These are phyloP conservation scores for Lissonota sp. DNA, from an alignment of 2,888 invertebrate genomes.

Conservation along the genomic window DNA sequence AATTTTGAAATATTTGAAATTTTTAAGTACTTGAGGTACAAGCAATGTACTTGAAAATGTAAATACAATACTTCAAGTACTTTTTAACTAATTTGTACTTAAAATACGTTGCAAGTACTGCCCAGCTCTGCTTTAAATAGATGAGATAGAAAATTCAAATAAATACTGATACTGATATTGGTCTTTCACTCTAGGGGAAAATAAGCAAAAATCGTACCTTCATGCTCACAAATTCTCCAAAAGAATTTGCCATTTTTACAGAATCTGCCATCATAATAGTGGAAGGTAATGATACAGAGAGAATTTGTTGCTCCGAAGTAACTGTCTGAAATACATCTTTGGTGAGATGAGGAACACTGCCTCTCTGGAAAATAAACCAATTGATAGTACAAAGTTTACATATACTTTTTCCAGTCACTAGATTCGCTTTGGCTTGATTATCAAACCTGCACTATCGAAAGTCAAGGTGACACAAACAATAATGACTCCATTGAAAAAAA, in stretches of 20 bases:
- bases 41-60: too few species aligned
- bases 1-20: too few species aligned
- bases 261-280: constrained; percentile 88
- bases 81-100: too few species aligned
- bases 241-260: constrained; percentile 86
- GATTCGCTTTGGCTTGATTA: too few species aligned
- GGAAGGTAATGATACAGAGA: constrained; percentile 90
- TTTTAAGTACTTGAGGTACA: too few species aligned
- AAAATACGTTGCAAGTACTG: too few species aligned
- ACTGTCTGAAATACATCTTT: constrained; percentile 90
- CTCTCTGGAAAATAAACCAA: constrained; percentile 86
- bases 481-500: not conserved
- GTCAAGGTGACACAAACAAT: constrained; percentile 23
- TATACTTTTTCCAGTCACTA: too few species aligned
- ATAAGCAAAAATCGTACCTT: constrained; percentile 69
- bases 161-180: too few species aligned
- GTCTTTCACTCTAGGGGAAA: too few species aligned
- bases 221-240: constrained; percentile 88
- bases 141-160: too few species aligned
- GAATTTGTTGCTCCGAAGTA: constrained; percentile 86
- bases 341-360: constrained; percentile 93
- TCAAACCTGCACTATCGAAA: too few species aligned
- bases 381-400: constrained; percentile 31
- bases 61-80: too few species aligned
- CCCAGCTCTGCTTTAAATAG: constrained; percentile 31